Base-by-base conservation (phyloP, 2,113 vertebrate genomes). In the Numida meleagris region DNA sequence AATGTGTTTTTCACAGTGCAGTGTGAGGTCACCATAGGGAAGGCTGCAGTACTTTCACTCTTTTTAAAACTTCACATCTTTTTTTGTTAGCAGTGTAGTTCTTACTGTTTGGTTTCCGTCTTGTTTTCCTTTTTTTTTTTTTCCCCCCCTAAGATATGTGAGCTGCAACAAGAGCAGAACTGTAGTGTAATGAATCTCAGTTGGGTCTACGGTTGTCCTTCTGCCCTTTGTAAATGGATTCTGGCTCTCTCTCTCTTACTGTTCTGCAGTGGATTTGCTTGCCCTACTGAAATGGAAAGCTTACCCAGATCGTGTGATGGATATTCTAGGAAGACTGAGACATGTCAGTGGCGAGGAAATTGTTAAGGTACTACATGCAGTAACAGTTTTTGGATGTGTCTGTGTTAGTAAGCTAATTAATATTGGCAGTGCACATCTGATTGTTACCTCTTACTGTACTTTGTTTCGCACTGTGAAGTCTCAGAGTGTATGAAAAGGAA, bases 231-330 rank as follows among this genome's bases (percentile, higher is more conserved):
- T 3, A 0, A 21, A 20, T 76, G 67, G 34, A 67, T 73, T 88
- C 16, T 20, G 86, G 79, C 86, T 93, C 88, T 91, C 63, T 61
- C 58, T 74, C 34, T 94, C 76, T 75, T 23, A 12, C 96, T 97
- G 45, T 71, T 97, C 96, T 96, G 66, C 96, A 98, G 99, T 99
- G 97, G 99, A 99, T 88, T 98, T 99, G 62, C 98, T 99, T 80
- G 99, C 99, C 81, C 98, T 99, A 16, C 97, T 99, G 96, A 99
- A 99, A 85, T 99, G 99, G 99, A 99, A 99, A 84, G 98, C 98
- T 86, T 99, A 99, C 92, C 99, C 99, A 27, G 99, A 99, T 86
- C 97, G 99, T 61, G 98, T 99, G 88, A 98, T 99, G 98, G 99
- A 99, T 93, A 98, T 99, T 95, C 97, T 99, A 33, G 99, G 99